Evolutionary conservation across 2,888 invertebrate genomes (phyloP).

Genomic region (Siphonodentalium dalli): DNA sequence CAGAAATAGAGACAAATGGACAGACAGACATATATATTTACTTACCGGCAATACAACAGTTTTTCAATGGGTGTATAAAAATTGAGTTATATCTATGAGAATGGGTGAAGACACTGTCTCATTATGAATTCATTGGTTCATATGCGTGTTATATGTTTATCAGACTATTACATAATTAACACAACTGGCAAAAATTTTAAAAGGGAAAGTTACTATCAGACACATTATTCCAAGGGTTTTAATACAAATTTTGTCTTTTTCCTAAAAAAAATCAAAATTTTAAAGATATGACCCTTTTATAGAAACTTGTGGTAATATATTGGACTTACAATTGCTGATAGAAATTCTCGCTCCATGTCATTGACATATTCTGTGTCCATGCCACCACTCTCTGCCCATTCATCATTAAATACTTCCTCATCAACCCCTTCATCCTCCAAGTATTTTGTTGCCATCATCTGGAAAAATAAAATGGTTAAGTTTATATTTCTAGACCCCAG

Average conservation of each 20-base stretch:
- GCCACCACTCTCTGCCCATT: conserved; percentile 90
- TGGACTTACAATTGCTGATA: conserved; percentile 77
- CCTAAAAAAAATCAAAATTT: too few species aligned
- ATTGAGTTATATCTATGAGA: too few species aligned
- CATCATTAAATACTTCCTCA: conserved; percentile 87
- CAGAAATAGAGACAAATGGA: too few species aligned
- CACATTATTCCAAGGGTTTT: background rate
- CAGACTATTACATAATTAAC: too few species aligned
- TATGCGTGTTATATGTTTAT: too few species aligned
- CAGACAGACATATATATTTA: too few species aligned
- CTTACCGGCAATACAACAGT: too few species aligned
- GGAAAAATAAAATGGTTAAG: too few species aligned
- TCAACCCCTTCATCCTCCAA: conserved; percentile 91
- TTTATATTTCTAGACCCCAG: too few species aligned
- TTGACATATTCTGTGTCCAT: conserved; percentile 78
- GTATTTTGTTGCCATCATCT: conserved; percentile 98
- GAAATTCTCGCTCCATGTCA: conserved; percentile 84
- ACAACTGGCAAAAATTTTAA: background rate
- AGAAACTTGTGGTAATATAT: background rate
- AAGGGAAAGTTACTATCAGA: background rate
- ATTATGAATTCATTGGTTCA: too few species aligned
- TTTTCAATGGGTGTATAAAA: too few species aligned
- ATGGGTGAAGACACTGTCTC: too few species aligned
- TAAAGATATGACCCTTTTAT: background rate
- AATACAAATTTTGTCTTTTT: background rate